These are phyloP conservation scores for Drosophila carrolli DNA, from an alignment of 1,140 invertebrate genomes.

Conservation along the genomic window DNA sequence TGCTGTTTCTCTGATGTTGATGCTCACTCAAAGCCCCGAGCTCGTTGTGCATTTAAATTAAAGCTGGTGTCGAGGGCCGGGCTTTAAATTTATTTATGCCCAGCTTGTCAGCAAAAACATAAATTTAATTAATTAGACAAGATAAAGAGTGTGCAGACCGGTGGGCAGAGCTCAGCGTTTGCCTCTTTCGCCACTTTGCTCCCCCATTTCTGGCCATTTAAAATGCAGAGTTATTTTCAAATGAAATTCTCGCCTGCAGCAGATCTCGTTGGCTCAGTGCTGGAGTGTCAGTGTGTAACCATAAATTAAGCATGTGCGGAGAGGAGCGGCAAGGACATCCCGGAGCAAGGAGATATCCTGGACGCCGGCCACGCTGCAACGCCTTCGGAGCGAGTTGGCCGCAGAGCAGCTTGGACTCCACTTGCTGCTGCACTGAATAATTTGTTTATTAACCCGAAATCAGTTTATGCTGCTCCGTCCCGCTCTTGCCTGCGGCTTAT, in stretches of 20 bases:
- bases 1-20: not conserved
- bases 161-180: not conserved
- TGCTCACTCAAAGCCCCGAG: constrained; percentile 16
- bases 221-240: constrained; percentile 70
- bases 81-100: constrained; percentile 73
- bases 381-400: constrained; percentile 22
- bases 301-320: constrained; percentile 70
- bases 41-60: constrained; percentile 58
- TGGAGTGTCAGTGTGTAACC: constrained; percentile 49
- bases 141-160: constrained; percentile 52
- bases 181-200: not conserved
- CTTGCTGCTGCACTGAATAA: constrained; percentile 69
- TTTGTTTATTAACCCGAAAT: constrained; percentile 80
- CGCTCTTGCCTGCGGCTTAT: constrained; percentile 5
- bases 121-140: constrained; percentile 80
- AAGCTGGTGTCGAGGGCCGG: constrained; percentile 47
- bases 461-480: constrained; percentile 59
- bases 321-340: constrained; percentile 31
- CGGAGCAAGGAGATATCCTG: constrained; percentile 16
- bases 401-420: constrained; percentile 34
- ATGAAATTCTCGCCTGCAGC: constrained; percentile 54
- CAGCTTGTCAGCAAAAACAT: constrained; percentile 69
- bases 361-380: constrained; percentile 31
- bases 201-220: constrained; percentile 37
- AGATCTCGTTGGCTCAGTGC: constrained; percentile 4